phyloP scores from a whole-genome alignment of 2,888 invertebrate species.

The Drosophila greeni region DNA sequence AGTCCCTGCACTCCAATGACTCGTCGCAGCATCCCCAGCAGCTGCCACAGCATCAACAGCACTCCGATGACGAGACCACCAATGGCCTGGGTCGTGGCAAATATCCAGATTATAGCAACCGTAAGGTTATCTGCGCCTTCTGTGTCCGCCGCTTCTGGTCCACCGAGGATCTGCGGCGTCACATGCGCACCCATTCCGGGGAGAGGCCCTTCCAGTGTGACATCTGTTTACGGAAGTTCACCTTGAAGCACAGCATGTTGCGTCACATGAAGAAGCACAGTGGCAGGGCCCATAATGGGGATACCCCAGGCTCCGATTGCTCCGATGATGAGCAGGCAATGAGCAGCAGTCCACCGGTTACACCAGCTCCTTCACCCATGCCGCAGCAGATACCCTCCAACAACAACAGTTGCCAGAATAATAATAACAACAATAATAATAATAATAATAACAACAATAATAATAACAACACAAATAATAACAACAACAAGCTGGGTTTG shows the following conservation, averaged over 20 bases:
- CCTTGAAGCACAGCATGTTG: conserved; percentile 96
- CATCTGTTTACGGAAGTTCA: conserved; percentile 91
- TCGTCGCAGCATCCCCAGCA: conserved; percentile 30
- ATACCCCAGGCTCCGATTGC: conserved; percentile 74
- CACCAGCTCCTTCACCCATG: conserved; percentile 53
- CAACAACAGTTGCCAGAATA: conserved; percentile 40
- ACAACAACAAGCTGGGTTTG: conserved; percentile 46
- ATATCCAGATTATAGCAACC: conserved; percentile 91
- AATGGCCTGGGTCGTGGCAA: conserved; percentile 80
- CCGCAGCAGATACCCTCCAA: conserved; percentile 20
- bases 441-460: conserved; percentile 9
- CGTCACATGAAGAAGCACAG: conserved; percentile 94
- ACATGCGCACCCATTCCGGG: conserved; percentile 96
- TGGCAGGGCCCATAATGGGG: conserved; percentile 80
- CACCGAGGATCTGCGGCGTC: conserved; percentile 93
- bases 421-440: conserved; percentile 40
- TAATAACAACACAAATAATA: conserved; percentile 27
- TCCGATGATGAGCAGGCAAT: conserved; percentile 78
- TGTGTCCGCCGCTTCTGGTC: conserved; percentile 97
- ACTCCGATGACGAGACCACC: conserved; percentile 79
- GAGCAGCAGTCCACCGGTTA: conserved; percentile 51
- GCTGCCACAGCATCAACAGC: conserved; percentile 16
- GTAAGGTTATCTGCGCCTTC: conserved; percentile 94
- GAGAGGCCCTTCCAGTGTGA: conserved; percentile 95
- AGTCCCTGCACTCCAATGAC: conserved; percentile 74